Evolutionary conservation across 1,140 invertebrate genomes (phyloP).

Genomic region (Pseudomyrmex dendroicus): DNA sequence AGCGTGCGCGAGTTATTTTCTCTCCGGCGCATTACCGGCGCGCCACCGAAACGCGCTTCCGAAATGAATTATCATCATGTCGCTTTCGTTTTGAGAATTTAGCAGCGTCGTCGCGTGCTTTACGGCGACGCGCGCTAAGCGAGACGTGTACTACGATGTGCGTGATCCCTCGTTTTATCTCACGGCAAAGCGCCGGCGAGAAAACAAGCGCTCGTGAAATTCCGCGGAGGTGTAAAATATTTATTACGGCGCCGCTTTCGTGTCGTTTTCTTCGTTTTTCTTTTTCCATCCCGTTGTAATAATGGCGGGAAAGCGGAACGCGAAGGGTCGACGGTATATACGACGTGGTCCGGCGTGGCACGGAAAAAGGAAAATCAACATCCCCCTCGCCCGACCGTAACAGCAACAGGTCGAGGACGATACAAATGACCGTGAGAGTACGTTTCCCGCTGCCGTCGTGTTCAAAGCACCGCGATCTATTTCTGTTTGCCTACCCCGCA

Average conservation of each 20-base stretch:
- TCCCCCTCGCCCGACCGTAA: constrained; percentile 17
- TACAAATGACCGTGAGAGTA: constrained; percentile 66
- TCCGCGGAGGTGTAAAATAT: constrained; percentile 62
- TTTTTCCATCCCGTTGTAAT: constrained; percentile 30
- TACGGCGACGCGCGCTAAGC: neutral
- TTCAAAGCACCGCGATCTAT: constrained; percentile 62
- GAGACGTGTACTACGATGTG: constrained; percentile 11
- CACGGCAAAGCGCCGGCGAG: neutral
- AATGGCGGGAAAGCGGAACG: constrained; percentile 48
- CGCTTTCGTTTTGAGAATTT: neutral
- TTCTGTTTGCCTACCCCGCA: constrained; percentile 40
- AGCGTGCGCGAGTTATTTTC: too few relatives aligned
- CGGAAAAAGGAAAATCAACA: constrained; percentile 61
- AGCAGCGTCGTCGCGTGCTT: neutral
- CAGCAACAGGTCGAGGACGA: constrained; percentile 71
- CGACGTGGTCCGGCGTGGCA: neutral
- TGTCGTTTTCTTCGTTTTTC: neutral
- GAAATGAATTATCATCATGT: constrained; percentile 1
- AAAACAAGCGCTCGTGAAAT: constrained; percentile 34
- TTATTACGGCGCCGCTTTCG: constrained; percentile 43
- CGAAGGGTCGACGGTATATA: neutral
- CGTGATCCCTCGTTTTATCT: constrained; percentile 39
- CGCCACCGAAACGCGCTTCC: neutral
- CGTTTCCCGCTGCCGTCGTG: constrained; percentile 26
- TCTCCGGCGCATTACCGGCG: neutral